Percentiles rank a stretch among this genome's conserved stretches.
Evolutionary conservation across 2,113 vertebrate genomes (phyloP).

Genomic region (Larimichthys crocea): DNA sequence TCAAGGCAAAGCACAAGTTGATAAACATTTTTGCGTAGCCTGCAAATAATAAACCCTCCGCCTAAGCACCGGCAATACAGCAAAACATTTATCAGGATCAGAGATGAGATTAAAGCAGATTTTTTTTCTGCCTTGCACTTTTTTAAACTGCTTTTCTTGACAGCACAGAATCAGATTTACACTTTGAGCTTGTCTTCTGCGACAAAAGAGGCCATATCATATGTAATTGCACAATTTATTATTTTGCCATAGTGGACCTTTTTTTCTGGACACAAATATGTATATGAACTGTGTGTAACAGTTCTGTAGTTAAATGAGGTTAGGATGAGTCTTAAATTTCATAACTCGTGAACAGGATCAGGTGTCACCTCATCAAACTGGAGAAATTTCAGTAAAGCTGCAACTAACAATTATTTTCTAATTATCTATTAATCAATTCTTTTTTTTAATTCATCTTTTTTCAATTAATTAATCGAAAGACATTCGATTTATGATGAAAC

Average conservation of each 20-base stretch:
- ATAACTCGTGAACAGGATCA: not conserved
- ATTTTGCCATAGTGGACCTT: not conserved
- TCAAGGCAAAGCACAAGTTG: slow-evolving; percentile 29
- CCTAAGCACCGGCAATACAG: slow-evolving; percentile 9
- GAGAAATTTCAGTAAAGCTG: not conserved
- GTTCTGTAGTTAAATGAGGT: not conserved
- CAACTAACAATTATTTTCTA: not conserved
- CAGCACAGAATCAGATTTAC: not conserved
- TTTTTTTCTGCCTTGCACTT: slow-evolving; percentile 24
- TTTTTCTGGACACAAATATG: not conserved
- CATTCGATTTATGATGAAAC: not conserved
- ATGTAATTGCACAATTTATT: not conserved
- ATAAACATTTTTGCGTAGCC: slow-evolving; percentile 47
- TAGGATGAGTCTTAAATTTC: not conserved
- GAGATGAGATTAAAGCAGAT: slow-evolving; percentile 8
- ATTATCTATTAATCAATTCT: not conserved
- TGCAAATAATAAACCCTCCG: slow-evolving; percentile 43
- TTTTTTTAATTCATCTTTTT: not conserved
- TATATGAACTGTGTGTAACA: not conserved
- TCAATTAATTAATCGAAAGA: not conserved
- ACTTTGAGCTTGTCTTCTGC: not conserved
- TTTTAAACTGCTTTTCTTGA: not conserved
- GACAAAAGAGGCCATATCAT: not conserved
- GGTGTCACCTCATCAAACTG: not conserved
- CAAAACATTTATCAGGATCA: slow-evolving; percentile 17